Base-by-base conservation (phyloP, 2,888 invertebrate genomes). In the Ochropacha duplaris region DNA sequence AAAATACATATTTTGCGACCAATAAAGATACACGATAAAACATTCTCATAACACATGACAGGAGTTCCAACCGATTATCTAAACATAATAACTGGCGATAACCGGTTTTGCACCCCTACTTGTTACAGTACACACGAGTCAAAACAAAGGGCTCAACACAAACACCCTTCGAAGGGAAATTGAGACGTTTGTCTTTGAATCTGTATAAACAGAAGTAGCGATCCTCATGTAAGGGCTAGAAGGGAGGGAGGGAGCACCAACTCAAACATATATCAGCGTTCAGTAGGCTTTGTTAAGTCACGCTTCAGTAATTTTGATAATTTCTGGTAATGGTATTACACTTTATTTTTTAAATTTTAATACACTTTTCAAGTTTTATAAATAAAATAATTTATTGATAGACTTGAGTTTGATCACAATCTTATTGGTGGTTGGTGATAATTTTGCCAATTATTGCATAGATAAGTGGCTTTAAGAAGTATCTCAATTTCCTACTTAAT, bases 111-210 rank as follows among this genome's bases (percentile, higher is more conserved):
- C 34, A 36, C 59, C 58, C 57, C 55, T 57, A 62, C 59, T 56
- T 28, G 28, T n/a, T n/a, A n/a, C n/a, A n/a, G n/a, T 62, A 69
- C 66, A 74, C 72, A 74, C 72, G 71, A 69, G 56, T 65, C 59
- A 59, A 65, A 74, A 79, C 76, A 78, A 76, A 57, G 58, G 39
- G 51, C 66, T 64, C 64, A 60, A 55, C 57, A 62, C 65, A 69
- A 62, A 66, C 71, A 74, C 64, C 65, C 66, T 71, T 59, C 5
- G 59, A 57, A 55, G 65, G 68, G 74, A 72, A 76, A 84, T 76
- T 76, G 83, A 86, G 83, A 81, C 82, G 84, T 83, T 84, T 79
- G 81, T 82, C 79, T 84, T 80, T 65, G 76, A 74, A 74, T 79
- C 74, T 75, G 79, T 73, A 71, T 77, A 70, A 75, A 69, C 68